Evolutionary conservation across 2,113 vertebrate species (phyloP).

Genomic region (Muntiacus muntjak): DNA sequence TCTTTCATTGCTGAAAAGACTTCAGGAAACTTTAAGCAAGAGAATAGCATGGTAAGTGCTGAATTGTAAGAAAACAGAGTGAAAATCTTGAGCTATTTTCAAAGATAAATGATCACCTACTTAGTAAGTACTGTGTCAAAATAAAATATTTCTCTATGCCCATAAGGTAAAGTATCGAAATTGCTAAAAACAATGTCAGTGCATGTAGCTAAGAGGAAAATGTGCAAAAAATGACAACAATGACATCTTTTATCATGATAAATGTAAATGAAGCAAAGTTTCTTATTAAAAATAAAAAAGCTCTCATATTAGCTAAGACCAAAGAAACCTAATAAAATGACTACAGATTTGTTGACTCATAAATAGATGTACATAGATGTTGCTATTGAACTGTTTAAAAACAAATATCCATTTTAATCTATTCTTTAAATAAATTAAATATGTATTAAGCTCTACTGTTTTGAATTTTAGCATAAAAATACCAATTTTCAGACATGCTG

Average conservation of each 20-base stretch:
- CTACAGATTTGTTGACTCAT: not conserved
- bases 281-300: not conserved
- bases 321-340: not conserved
- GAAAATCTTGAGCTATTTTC: not conserved
- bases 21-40: not conserved
- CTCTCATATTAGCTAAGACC: not conserved
- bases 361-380: not conserved
- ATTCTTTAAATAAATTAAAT: not conserved
- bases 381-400: not conserved
- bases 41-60: not conserved
- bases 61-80: not conserved
- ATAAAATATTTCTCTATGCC: not conserved
- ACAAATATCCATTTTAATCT: not conserved
- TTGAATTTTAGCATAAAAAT: slow-evolving; percentile 8
- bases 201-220: not conserved
- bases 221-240: not conserved
- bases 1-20: not conserved
- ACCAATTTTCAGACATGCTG: not conserved
- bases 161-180: not conserved
- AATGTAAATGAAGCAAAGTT: not conserved
- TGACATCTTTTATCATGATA: not conserved
- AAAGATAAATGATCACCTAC: not conserved
- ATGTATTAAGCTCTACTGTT: not conserved
- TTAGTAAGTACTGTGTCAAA: not conserved
- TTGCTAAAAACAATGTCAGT: not conserved